Evolutionary conservation across 1,140 invertebrate genomes (phyloP).

Genomic region (Cotesia typhae): DNA sequence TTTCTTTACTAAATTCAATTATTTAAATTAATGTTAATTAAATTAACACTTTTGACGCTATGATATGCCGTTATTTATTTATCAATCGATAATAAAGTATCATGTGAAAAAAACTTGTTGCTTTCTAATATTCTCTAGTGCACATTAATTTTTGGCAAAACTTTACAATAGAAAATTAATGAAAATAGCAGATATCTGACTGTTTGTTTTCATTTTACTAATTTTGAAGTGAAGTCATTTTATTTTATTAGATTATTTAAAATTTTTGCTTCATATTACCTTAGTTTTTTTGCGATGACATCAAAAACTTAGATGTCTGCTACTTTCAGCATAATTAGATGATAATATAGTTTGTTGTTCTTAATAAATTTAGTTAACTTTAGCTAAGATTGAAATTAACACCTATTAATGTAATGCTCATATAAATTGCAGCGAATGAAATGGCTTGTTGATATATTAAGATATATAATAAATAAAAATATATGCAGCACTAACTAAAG

Average conservation of each 20-base stretch:
- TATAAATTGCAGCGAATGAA: not conserved
- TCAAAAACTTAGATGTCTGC: too few species aligned
- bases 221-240: not conserved
- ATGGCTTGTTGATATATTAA: not conserved
- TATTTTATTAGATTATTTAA: not conserved
- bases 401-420: not conserved
- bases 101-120: conserved; percentile 28
- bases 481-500: conserved; percentile 3
- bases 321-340: too few species aligned
- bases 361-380: not conserved
- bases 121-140: not conserved
- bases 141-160: not conserved
- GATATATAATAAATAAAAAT: conserved; percentile 11
- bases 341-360: not conserved
- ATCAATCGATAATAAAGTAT: not conserved
- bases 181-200: too few species aligned
- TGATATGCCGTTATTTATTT: not conserved
- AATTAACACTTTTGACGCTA: conserved; percentile 10
- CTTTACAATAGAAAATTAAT: too few species aligned
- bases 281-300: too few species aligned
- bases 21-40: not conserved
- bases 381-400: not conserved
- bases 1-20: not conserved
- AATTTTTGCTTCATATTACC: not conserved
- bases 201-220: too few species aligned